These are phyloP conservation scores for Pollachius pollachius DNA, from an alignment of 2,113 vertebrate species.

Conservation along the genomic window DNA sequence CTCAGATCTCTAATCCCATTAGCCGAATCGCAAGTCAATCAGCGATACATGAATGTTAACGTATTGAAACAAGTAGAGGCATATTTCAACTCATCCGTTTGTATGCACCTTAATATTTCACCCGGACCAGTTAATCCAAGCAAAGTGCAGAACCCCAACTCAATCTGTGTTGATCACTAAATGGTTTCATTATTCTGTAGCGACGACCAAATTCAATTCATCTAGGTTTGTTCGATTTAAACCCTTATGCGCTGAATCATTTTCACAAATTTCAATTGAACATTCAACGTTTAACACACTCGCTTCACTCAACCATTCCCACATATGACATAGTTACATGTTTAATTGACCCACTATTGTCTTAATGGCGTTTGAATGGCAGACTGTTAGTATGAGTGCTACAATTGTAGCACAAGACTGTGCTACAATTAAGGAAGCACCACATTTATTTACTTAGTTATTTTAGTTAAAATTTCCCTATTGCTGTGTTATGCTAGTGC, in stretches of 20 bases:
- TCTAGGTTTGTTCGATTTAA: background rate
- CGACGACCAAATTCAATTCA: background rate
- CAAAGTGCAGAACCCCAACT: background rate
- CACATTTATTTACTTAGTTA: slow-evolving; percentile 7
- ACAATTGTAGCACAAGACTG: slow-evolving; percentile 6
- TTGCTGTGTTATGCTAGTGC: too few relatives aligned
- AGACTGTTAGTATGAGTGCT: slow-evolving; percentile 46
- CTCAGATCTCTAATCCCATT: slow-evolving; percentile 39
- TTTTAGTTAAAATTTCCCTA: slow-evolving; percentile 26
- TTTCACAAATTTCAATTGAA: background rate
- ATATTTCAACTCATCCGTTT: slow-evolving; percentile 5
- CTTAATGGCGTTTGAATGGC: slow-evolving; percentile 54
- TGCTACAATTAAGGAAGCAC: slow-evolving; percentile 17
- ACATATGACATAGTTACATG: slow-evolving; percentile 1
- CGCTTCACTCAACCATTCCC: background rate
- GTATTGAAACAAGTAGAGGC: background rate
- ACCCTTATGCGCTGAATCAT: background rate
- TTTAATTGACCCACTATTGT: slow-evolving; percentile 43
- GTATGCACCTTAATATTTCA: slow-evolving; percentile 6
- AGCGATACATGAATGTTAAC: slow-evolving; percentile 17
- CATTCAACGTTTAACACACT: too few relatives aligned
- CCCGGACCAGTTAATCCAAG: slow-evolving; percentile 10
- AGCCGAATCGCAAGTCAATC: slow-evolving; percentile 39
- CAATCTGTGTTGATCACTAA: too few relatives aligned
- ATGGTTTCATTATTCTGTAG: background rate